These are phyloP conservation scores for Adelosebastes latens DNA, from an alignment of 2,797 vertebrate genomes.

Conservation along the genomic window DNA sequence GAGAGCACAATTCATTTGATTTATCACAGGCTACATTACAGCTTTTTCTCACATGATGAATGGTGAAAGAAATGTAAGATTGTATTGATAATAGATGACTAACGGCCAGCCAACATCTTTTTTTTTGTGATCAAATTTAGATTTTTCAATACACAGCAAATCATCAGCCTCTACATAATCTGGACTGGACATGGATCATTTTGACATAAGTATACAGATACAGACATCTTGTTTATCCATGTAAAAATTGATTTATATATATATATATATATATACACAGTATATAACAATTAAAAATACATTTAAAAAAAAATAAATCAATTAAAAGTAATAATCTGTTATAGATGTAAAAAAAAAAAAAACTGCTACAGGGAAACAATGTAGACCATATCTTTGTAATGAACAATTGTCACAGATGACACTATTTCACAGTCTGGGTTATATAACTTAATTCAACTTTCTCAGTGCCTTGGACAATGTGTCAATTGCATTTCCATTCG, in stretches of 20 bases:
- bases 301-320: neutral
- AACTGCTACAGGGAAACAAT: neutral
- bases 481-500: neutral
- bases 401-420: neutral
- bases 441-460: neutral
- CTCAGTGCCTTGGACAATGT: neutral
- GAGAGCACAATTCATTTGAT: conserved; percentile 66
- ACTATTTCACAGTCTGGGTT: neutral
- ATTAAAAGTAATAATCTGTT: neutral
- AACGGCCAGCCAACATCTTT: conserved; percentile 33
- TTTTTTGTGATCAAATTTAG: neutral
- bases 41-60: conserved; percentile 58
- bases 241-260: neutral
- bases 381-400: neutral
- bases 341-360: neutral
- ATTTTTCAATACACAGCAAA: neutral
- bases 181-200: neutral
- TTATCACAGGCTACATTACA: conserved; percentile 56
- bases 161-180: neutral
- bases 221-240: neutral
- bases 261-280: neutral
- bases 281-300: neutral
- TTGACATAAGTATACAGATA: neutral
- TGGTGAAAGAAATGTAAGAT: conserved; percentile 61
- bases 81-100: conserved; percentile 62